Base-by-base conservation (phyloP, 2,888 invertebrate species). In the Eumacrocentrus americanus region DNA sequence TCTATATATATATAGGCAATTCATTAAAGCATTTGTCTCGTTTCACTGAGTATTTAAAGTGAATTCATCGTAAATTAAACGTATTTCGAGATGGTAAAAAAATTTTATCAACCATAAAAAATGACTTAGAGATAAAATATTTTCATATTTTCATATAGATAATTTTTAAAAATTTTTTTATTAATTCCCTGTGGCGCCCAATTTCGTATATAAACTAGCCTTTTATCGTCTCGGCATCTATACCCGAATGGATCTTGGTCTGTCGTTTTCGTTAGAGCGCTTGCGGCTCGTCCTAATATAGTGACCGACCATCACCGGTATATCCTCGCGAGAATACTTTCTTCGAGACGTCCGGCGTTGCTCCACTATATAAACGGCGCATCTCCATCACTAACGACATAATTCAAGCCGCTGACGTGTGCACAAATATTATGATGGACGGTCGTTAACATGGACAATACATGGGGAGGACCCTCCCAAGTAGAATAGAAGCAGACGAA, bases 361-460 rank as follows among this genome's bases (percentile, higher is more conserved):
- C 25, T 25, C n/a, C 3, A 25, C 12, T 25, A 3, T 9, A 44
- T 29, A 20, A 38, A 42, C 48, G 46, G 18, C 40, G 42, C 44
- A 6, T 42, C 60, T 47, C 50, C 29, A 12, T n/a, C n/a, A n/a
- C 62, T 74, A 70, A 74, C 72, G 65, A 69, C 67, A 73, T 72
- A 72, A 74, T 74, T 74, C 72, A 72, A 71, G 65, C 65, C 68
- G 70, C 64, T 65, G 74, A 74, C 73, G 62, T 67, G 66, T 68
- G 66, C 72, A 73, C 71, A 76, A 75, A 74, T 73, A 72, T 74
- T 74, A 71, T 74, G 76, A 76, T 72, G 67, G 67, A 74, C 70
- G 69, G 65, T 62, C 67, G 64, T 67, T 67, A 66, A 64, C 61
- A 51, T 52, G 52, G 22, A 56, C 61, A 46, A 54, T 53, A 37